Evolutionary conservation across 1,140 invertebrate genomes (phyloP).

Genomic region (Ephestia elutella): DNA sequence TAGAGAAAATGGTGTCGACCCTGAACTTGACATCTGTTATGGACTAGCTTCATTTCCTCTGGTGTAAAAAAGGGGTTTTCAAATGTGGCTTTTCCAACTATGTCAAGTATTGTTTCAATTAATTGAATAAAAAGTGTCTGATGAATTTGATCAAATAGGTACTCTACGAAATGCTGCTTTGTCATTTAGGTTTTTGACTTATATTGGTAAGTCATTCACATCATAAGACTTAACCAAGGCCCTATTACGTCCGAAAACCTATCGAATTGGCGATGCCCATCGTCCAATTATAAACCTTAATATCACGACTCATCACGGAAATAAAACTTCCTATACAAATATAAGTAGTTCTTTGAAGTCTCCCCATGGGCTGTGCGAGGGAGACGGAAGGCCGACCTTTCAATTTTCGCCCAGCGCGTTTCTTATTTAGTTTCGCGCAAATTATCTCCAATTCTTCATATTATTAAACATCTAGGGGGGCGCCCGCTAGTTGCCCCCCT

Average conservation of each 20-base stretch:
- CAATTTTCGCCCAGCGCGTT: conserved; percentile 71
- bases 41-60: too few relatives aligned
- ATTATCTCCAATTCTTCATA: conserved; percentile 74
- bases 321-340: conserved; percentile 10
- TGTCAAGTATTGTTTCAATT: too few relatives aligned
- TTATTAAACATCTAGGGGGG: conserved; percentile 69
- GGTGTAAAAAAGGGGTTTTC: too few relatives aligned
- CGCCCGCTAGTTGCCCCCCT: conserved; percentile 12
- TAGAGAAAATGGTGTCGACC: too few relatives aligned
- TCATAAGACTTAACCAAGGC: too few relatives aligned
- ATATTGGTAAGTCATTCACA: too few relatives aligned
- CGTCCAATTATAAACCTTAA: conserved; percentile 1
- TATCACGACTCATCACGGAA: conserved; percentile 9
- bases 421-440: conserved; percentile 74
- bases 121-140: too few relatives aligned
- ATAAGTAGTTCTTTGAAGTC: conserved; percentile 9
- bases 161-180: too few relatives aligned
- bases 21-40: too few relatives aligned
- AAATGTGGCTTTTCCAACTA: too few relatives aligned
- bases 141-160: too few relatives aligned
- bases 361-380: conserved; percentile 8
- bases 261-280: neutral
- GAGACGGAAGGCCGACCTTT: conserved; percentile 47
- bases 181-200: too few relatives aligned
- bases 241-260: neutral